Percentiles rank a stretch among this genome's conserved stretches.
phyloP scores from a whole-genome alignment of 2,888 invertebrate genomes.

The Julus scanicus region DNA sequence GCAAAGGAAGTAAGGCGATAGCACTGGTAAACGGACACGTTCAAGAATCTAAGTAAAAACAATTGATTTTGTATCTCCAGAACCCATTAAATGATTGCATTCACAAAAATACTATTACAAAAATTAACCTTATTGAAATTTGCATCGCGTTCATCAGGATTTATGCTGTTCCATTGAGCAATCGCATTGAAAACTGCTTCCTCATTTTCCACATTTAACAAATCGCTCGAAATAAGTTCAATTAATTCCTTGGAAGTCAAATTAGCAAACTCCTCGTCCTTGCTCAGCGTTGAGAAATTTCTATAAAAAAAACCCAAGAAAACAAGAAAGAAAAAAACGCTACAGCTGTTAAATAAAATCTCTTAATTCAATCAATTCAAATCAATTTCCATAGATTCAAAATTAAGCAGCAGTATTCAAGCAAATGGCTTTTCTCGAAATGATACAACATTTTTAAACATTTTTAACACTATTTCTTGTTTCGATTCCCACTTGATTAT shows the following conservation, averaged over 20 bases:
- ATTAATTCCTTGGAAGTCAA: conserved; percentile 67
- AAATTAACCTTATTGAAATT: conserved; percentile 65
- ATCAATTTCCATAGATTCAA: too few relatives aligned
- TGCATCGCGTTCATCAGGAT: conserved; percentile 63
- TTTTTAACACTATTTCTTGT: too few relatives aligned
- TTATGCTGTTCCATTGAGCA: conserved; percentile 67
- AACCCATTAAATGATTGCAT: too few relatives aligned
- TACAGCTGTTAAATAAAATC: too few relatives aligned
- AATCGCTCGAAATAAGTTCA: conserved; percentile 68
- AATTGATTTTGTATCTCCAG: too few relatives aligned
- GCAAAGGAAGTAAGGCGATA: conserved; percentile 69
- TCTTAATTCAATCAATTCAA: too few relatives aligned
- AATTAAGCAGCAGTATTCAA: too few relatives aligned
- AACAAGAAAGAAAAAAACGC: too few relatives aligned
- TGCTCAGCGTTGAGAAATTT: conserved; percentile 65
- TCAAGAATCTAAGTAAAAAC: conserved; percentile 66
- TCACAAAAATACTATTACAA: too few relatives aligned
- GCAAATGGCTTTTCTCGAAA: too few relatives aligned
- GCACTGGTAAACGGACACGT: conserved; percentile 67
- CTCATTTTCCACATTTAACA: conserved; percentile 68
- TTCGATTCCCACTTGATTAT: too few relatives aligned
- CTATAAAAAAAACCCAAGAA: conserved; percentile 61
- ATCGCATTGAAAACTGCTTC: conserved; percentile 69
- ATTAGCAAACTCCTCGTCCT: conserved; percentile 67
- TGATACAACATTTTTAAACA: too few relatives aligned